These are phyloP conservation scores for Drosophila nasuta DNA, from an alignment of 1,140 invertebrate species.

Conservation along the genomic window DNA sequence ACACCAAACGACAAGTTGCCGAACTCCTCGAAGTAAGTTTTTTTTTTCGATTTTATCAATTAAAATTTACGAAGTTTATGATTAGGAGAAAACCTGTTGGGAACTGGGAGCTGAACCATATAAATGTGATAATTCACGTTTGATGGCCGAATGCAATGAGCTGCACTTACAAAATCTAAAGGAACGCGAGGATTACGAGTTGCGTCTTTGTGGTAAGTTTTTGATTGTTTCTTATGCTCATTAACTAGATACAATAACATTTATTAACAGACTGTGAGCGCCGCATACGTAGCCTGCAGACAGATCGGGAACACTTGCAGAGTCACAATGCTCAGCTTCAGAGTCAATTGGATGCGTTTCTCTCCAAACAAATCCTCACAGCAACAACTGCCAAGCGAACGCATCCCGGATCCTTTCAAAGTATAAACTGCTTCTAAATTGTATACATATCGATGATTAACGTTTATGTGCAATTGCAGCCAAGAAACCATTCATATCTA, in stretches of 20 bases:
- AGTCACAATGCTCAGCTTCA: conserved; percentile 72
- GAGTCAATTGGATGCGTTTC: conserved; percentile 59
- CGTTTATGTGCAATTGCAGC: conserved; percentile 36
- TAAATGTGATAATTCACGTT: conserved; percentile 88
- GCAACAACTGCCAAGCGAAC: conserved; percentile 39
- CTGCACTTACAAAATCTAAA: conserved; percentile 88
- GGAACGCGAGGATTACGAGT: conserved; percentile 86
- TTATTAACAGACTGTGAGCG: conserved; percentile 59
- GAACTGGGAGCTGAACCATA: conserved; percentile 87
- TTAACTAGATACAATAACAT: neutral
- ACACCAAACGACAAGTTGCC: conserved; percentile 83
- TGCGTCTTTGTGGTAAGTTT: conserved; percentile 69
- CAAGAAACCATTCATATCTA: conserved; percentile 80
- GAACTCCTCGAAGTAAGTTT: conserved; percentile 74
- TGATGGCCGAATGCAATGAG: conserved; percentile 89
- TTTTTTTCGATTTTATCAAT: neutral
- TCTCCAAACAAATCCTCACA: conserved; percentile 60
- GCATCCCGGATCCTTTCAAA: conserved; percentile 12
- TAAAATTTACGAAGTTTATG: neutral
- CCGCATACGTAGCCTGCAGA: conserved; percentile 67
- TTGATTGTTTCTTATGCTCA: neutral
- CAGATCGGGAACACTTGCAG: conserved; percentile 74
- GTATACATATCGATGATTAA: neutral
- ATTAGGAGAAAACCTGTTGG: conserved; percentile 86
- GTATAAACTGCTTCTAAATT: conserved; percentile 19